Conservation (phyloP, 2,113 vertebrate genomes). For the Chaetops frenatus region DNA sequence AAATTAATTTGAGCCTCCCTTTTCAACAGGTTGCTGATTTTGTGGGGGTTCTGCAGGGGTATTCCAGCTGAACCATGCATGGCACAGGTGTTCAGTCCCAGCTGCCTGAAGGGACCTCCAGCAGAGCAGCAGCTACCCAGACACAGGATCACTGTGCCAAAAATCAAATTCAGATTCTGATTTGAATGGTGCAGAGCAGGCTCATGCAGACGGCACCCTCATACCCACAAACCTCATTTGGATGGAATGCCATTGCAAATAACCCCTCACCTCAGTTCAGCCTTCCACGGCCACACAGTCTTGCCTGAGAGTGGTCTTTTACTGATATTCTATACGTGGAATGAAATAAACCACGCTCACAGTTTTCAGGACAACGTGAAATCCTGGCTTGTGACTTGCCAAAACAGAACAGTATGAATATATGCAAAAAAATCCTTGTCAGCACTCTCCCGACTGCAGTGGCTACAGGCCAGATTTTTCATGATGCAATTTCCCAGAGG, state of each 20-base stretch:
- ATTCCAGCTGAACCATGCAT: not conserved
- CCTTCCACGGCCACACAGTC: not conserved
- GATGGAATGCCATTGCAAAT: not conserved
- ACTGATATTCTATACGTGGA: not conserved
- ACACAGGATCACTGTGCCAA: not conserved
- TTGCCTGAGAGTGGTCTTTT: not conserved
- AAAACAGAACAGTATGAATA: not conserved
- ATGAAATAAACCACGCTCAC: not conserved
- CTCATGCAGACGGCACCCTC: not conserved
- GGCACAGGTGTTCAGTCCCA: not conserved
- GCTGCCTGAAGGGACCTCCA: not conserved
- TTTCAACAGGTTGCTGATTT: not conserved
- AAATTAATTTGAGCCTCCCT: not conserved
- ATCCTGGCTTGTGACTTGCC: not conserved
- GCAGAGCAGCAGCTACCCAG: not conserved
- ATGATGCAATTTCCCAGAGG: not conserved
- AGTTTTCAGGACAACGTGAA: not conserved
- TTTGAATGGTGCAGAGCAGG: not conserved
- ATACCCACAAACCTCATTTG: not conserved
- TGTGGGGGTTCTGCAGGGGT: not conserved
- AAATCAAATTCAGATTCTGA: not conserved
- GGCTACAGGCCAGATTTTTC: not conserved
- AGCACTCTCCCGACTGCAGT: not conserved
- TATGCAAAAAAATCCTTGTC: not conserved
- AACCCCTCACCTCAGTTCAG: not conserved